Conservation (phyloP, 2,888 invertebrate genomes). For the Agrochola litura region DNA sequence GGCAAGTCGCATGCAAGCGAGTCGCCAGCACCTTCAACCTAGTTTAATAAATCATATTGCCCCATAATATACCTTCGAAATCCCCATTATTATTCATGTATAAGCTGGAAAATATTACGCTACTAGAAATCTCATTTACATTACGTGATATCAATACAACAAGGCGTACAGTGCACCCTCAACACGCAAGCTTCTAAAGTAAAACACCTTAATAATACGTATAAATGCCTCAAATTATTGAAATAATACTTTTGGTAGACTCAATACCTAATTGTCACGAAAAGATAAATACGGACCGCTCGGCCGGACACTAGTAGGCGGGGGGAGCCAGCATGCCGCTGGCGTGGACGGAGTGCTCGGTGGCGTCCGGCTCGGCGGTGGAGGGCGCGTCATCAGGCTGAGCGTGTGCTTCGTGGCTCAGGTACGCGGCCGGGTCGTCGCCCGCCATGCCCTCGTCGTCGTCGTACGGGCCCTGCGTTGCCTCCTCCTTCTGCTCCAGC, state of each 20-base stretch:
- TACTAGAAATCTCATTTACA: constrained; percentile 82
- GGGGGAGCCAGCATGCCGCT: constrained; percentile 90
- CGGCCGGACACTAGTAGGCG: constrained; percentile 85
- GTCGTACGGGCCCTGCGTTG: constrained; percentile 92
- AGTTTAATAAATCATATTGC: constrained; percentile 77
- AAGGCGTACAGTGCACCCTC: constrained; percentile 77
- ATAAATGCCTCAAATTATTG: constrained; percentile 79
- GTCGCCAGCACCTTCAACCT: constrained; percentile 89
- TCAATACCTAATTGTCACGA: constrained; percentile 79
- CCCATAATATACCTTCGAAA: constrained; percentile 83
- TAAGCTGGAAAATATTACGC: constrained; percentile 74
- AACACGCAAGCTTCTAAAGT: constrained; percentile 78
- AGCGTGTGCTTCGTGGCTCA: constrained; percentile 82
- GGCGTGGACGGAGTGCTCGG: constrained; percentile 89
- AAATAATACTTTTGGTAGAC: constrained; percentile 89
- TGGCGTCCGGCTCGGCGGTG: constrained; percentile 91
- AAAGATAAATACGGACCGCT: constrained; percentile 70
- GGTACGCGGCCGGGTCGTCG: constrained; percentile 89
- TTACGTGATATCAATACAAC: constrained; percentile 72
- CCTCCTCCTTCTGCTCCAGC: constrained; percentile 84
- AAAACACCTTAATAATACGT: constrained; percentile 73
- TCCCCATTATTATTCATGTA: constrained; percentile 79
- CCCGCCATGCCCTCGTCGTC: constrained; percentile 89
- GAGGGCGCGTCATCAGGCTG: constrained; percentile 88
- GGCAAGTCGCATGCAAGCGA: constrained; percentile 86